Evolutionary conservation across 1,140 invertebrate species (phyloP), one percentile per base, ranked within the genome.

Genomic region (Macrotrachela quadricornifera): DNA sequence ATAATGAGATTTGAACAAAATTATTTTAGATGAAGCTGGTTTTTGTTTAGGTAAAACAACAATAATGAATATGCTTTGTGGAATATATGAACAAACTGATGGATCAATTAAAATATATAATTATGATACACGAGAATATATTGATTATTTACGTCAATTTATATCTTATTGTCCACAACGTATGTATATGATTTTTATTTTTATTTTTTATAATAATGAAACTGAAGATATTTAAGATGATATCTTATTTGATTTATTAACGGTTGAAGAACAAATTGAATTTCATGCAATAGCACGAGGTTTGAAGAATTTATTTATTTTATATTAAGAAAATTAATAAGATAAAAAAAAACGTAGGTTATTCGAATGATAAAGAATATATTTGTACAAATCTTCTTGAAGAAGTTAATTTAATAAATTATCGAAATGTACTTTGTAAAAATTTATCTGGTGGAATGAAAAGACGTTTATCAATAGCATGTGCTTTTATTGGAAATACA

Each of bases 91-190:
- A 15, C 69, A 75, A 8, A 70, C 67, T 2, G 59, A 58, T 18
- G 75, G 75, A 18, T 71, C 65, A 10, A 76, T 75, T 1, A 62
- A 64, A 48, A 72, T 79, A 38, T 74, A 77, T 62, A 75, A 73
- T 10, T 63, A 66, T 47, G 73, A 79, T 58, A 77, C 79, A 45
- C 58, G 68, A 15, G 67, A 55, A 8, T 66, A 77, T 38, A 75
- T 78, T 61, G 68, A 72, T 53, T 58, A 64, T 4, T 76, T 79
- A 38, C 61, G 78, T 38, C 64, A 66, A 51, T 70, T 64, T 56
- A 58, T 80, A 8, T 77, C 77, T 45, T 70, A 77, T 38, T 79
- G 78, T 68, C 78, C 78, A 12, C 78, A 79, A 58, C 73, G 76
- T 30, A 30, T 30, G 21, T 30, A 8, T 2, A n/a, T n/a, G n/a